Evolutionary conservation across 2,797 vertebrate genomes (phyloP), one percentile per base, ranked within the genome.

Genomic region (Acanthurus tractus): DNA sequence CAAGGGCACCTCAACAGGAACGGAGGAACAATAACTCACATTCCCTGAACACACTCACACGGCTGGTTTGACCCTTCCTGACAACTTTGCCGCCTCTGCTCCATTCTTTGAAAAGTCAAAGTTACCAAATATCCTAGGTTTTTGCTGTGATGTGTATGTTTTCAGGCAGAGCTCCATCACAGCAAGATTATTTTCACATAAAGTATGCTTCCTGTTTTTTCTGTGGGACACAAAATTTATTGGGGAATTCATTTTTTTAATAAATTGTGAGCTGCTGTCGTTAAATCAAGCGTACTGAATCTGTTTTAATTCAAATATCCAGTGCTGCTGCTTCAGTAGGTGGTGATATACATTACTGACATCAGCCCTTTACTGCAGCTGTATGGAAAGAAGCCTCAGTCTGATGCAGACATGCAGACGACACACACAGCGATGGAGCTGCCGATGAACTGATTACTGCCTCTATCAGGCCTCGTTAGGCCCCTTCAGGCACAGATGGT

Each of bases 381-480:
- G 10, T 53, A n/a, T 14, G 8, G 49, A 50, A 67, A 8, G 53
- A 56, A 70, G 44, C 20, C 17, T 57, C 42, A 9, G 23, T 23
- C 68, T 50, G 62, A 61, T 59, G 80, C 63, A 48, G 6, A 25
- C 50, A 54, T 25, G 38, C 59, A 76, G 54, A 65, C 48, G n/a
- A 63, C 69, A 62, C 69, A 62, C 63, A 76, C 40, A 45, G 34
- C 9, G 66, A 76, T 53, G 36, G 66, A 87, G 75, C 80, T 45
- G 57, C 73, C 46, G 73, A 87, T 87, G 87, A 82, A 86, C 79
- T 89, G 84, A 86, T 86, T 72, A 52, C 74, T 52, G 79, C 76
- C 63, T 82, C 79, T 46, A 56, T 79, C 81, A 70, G 77, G 78
- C 69, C 82, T 85, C 44, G 11, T 91, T 76, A 74, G 79, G 22